Evolutionary conservation across 2,888 invertebrate genomes (phyloP), one percentile per base, ranked within the genome.

Genomic region (Arrhopalites spinosus): DNA sequence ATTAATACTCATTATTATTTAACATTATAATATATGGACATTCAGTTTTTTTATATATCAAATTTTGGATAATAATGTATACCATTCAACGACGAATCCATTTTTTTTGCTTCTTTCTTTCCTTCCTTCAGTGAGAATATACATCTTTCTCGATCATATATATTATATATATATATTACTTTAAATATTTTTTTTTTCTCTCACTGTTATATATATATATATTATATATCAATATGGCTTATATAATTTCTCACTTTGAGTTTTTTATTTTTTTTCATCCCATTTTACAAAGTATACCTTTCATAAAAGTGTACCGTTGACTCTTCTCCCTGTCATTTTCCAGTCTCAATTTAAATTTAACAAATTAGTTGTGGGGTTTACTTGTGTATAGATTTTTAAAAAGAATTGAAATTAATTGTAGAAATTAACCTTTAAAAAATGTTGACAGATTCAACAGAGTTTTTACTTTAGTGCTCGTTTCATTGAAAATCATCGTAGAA

Each of bases 311-410:
- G 11, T 11, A 68, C 45, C 68, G 68, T 45, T 45, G 68, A 50
- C 68, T 68, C 68, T 68, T n/a, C n/a, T 68, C 68, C 45, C 68
- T 50, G 68, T 68, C 68, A 7, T 50, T 29, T 43, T 36, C 67
- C 25, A 29, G 11, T 29, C 63, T 63, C 20, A 59, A n/a, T n/a
- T n/a, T n/a, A n/a, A n/a, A n/a, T n/a, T n/a, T n/a, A n/a, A n/a
- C n/a, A n/a, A n/a, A n/a, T n/a, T n/a, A n/a, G n/a, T n/a, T n/a
- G n/a, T n/a, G n/a, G n/a, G n/a, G n/a, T n/a, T 15, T 3, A n/a
- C 20, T 25, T 59, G 13, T 59, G 13, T 53, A 17, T 53, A 23
- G 3, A 59, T 27, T 23, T 59, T 59, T 20, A 23, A 59, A 59
- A 59, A 59, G 2, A 2, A 17, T 11, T 23, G 13, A 13, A 59